Evolutionary conservation across 1,140 invertebrate genomes (phyloP).

Genomic region (Teleopsis dalmanni): DNA sequence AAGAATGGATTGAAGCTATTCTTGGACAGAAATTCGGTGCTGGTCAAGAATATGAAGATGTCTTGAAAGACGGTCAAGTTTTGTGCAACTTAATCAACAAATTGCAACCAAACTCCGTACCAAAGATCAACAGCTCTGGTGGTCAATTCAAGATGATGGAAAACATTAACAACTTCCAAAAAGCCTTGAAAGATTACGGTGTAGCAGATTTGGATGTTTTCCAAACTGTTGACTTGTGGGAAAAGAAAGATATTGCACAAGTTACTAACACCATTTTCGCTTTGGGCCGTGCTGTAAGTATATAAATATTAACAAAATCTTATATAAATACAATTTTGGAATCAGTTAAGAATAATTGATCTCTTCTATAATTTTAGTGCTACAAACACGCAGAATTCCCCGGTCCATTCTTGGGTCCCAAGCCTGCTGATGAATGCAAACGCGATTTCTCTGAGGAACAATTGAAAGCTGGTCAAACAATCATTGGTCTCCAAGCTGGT

Average conservation of each 20-base stretch:
- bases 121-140: constrained; percentile 81
- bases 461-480: constrained; percentile 76
- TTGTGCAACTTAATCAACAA: constrained; percentile 89
- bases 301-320: background rate
- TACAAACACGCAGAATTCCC: constrained; percentile 85
- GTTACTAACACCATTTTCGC: constrained; percentile 92
- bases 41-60: constrained; percentile 67
- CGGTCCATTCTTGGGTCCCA: constrained; percentile 82
- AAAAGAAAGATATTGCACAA: constrained; percentile 87
- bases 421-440: constrained; percentile 84
- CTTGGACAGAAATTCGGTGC: constrained; percentile 77
- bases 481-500: constrained; percentile 94
- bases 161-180: constrained; percentile 91
- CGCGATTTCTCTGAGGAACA: constrained; percentile 89
- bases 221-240: constrained; percentile 92
- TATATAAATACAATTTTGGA: background rate
- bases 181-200: constrained; percentile 78
- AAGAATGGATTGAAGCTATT: constrained; percentile 85
- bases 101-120: constrained; percentile 67
- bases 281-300: constrained; percentile 78
- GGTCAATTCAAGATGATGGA: constrained; percentile 95
- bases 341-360: background rate
- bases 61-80: constrained; percentile 77
- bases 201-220: constrained; percentile 90
- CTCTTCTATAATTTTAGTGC: constrained; percentile 50